These are phyloP conservation scores for Parazoanthus darwini DNA, from an alignment of 92 coral and sea anemone species.

Conservation along the genomic window DNA sequence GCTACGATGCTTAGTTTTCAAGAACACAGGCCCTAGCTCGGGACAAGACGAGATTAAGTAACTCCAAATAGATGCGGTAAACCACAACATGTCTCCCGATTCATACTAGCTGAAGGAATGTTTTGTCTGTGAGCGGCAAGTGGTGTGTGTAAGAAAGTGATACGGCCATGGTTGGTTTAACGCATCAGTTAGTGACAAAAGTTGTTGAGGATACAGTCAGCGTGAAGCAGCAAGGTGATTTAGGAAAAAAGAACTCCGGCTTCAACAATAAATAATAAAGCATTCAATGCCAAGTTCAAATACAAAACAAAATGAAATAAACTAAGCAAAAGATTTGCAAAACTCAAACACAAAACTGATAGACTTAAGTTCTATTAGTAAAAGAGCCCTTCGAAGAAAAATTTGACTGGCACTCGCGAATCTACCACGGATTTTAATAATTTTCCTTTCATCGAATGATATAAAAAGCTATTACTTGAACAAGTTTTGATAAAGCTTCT, in stretches of 20 bases:
- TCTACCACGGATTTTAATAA: background rate
- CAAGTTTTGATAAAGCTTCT: background rate
- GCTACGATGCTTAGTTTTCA: background rate
- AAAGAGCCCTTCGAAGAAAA: background rate
- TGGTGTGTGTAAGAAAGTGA: background rate
- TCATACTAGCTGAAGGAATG: background rate
- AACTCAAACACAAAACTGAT: background rate
- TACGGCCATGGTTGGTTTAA: no score
- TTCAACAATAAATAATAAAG: background rate
- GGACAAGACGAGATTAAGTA: background rate
- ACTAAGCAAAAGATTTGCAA: background rate
- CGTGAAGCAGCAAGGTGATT: no score
- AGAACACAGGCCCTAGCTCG: background rate
- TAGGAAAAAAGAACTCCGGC: no score
- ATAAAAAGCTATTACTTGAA: background rate
- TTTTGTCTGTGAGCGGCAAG: conserved; percentile 1
- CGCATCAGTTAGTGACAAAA: no score
- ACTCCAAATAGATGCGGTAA: background rate
- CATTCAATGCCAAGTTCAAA: conserved; percentile 5
- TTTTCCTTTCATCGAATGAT: no score
- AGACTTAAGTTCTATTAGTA: background rate
- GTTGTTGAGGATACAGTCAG: no score
- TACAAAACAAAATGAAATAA: background rate
- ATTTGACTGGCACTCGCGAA: background rate
- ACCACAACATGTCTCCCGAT: background rate